Percentiles rank a stretch among this genome's conserved stretches.
phyloP scores from a whole-genome alignment of 2,797 vertebrate genomes.

The Micromesistius poutassou region DNA sequence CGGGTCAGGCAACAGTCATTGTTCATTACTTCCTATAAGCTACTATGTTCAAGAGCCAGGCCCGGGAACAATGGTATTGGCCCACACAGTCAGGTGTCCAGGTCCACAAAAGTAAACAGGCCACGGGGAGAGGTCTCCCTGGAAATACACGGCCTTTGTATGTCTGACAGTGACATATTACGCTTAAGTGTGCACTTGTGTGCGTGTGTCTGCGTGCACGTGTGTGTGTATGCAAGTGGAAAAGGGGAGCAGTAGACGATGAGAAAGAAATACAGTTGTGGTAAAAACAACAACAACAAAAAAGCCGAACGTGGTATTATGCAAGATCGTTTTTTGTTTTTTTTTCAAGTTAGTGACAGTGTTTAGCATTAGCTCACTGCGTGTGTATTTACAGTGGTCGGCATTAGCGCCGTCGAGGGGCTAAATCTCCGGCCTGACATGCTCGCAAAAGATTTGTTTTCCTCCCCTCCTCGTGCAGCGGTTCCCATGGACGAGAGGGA shows the following conservation, averaged over 20 bases:
- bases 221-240: slow-evolving; percentile 3
- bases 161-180: slow-evolving; percentile 5
- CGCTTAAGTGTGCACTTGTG: slow-evolving; percentile 6
- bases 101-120: slow-evolving; percentile 52
- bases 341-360: neutral
- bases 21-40: slow-evolving; percentile 76
- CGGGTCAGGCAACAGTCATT: slow-evolving; percentile 79
- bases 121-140: slow-evolving; percentile 22
- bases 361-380: slow-evolving; percentile 10
- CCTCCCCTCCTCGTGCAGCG: neutral
- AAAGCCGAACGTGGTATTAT: neutral
- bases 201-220: slow-evolving; percentile 13
- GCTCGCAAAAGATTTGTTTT: slow-evolving; percentile 12
- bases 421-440: slow-evolving; percentile 24
- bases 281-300: no score
- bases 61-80: slow-evolving; percentile 60
- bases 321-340: neutral
- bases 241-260: neutral
- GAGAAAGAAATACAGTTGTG: no score
- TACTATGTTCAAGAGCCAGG: slow-evolving; percentile 69
- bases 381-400: slow-evolving; percentile 29
- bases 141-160: slow-evolving; percentile 29
- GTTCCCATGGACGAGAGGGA: slow-evolving; percentile 23
- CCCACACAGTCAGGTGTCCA: slow-evolving; percentile 57
- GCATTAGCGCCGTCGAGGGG: slow-evolving; percentile 12